Base-by-base conservation (phyloP, 2,113 vertebrate species). In the Todiramphus saurophagus region DNA sequence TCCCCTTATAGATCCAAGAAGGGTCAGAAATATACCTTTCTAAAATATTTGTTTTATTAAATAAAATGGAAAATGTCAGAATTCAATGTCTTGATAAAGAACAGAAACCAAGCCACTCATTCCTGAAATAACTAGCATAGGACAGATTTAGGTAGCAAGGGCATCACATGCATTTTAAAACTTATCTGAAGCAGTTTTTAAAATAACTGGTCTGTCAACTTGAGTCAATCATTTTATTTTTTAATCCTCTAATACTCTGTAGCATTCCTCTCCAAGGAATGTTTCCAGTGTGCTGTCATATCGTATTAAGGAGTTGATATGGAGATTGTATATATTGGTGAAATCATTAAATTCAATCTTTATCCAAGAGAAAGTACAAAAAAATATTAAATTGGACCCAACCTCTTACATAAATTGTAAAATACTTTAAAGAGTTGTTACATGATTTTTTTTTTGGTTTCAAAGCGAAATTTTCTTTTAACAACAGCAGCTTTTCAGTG, bases 151-250 rank as follows among this genome's bases (percentile, higher is more conserved):
- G 75, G 48, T 50, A 97, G 48, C 82, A 95, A 94, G 81, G 76
- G 30, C 81, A 95, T 76, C 0, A 0, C 78, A 90, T 95, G 58
- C 13, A 69, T 91, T 96, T 91, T 90, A 90, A 91, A 97, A 84
- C 39, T 80, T 91, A 94, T 94, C 94, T 94, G 88, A 86, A 95
- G 72, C 69, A 70, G 73, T 90, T 97, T 95, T 96, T 90, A 97
- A 97, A 97, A 97, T 94, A 97, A 94, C 95, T 86, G 64, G 30
- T 86, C 87, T 96, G 96, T 96, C 95, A 97, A 59, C 90, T 93
- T 79, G 75, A 95, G 79, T 97, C 87, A 96, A 58, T 94, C 81
- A 82, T 74, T 93, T 91, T 25, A 37, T 31, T 91, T 92, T 86
- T 70, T 70, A 95, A 83, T 90, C 72, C 69, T 92, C 79, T 91